Evolutionary conservation across 2,888 invertebrate genomes (phyloP), one percentile per base, ranked within the genome.

Genomic region (Notodonta ziczac): DNA sequence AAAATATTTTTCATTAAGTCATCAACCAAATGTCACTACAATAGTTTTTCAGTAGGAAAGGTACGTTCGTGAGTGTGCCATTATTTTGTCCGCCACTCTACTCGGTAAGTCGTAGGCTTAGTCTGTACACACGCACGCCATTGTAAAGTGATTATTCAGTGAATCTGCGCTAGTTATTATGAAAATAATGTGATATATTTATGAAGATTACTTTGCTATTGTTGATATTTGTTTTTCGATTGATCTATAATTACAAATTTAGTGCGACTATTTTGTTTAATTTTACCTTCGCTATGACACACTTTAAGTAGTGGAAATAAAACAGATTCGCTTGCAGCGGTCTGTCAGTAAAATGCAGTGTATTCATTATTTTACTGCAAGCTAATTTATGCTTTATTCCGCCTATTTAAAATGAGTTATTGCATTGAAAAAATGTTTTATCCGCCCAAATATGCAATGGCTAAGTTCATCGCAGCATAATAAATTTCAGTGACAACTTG

Each of bases 131-230:
- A 58, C 56, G 75, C 78, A 76, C 77, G 76, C 74, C 69, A 68
- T 69, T 71, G 61, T 67, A 63, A 44, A 70, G 72, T 74, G 68
- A 72, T 74, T 72, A 60, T 58, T 74, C 63, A 61, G 65, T 68
- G 69, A 74, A 73, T 78, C 72, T 74, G 71, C 72, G 82, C 80
- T 82, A 77, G 70, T 61, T 65, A 66, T 62, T 63, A 67, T 73
- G 77, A 78, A 76, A 78, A 69, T 77, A 70, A 77, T 83, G 86
- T 87, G 86, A 86, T 85, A 85, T 75, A 77, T 80, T 76, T 77
- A 77, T 76, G 75, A 72, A 62, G 46, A 69, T 62, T 72, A 65
- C 54, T 59, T 72, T 74, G 74, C 73, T 44, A 60, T 69, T 67
- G 73, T 59, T 64, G 70, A 76, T 80, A 77, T 72, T 72, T 70